phyloP scores from a whole-genome alignment of 2,888 invertebrate species.

The Drosophila nigricruria region DNA sequence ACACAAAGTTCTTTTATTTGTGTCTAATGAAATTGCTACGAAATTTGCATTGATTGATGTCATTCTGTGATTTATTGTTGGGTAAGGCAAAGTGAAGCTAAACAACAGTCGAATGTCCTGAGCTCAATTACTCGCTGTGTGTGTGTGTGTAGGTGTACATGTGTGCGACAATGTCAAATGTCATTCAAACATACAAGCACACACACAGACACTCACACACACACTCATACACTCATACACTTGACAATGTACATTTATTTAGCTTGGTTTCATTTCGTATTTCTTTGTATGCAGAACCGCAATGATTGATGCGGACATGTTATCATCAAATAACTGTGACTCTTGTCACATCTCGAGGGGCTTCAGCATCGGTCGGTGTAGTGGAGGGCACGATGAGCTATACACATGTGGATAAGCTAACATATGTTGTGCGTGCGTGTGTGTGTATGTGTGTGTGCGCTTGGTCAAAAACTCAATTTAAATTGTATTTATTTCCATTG shows the following conservation, averaged over 20 bases:
- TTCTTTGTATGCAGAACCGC: constrained; percentile 67
- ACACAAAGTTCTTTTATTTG: constrained; percentile 17
- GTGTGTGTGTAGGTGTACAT: constrained; percentile 9
- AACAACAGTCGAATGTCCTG: constrained; percentile 44
- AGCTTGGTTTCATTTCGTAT: constrained; percentile 63
- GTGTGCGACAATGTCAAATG: constrained; percentile 49
- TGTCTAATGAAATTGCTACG: constrained; percentile 48
- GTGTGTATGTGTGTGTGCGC: constrained; percentile 10
- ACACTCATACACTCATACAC: constrained; percentile 13
- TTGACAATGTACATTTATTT: constrained; percentile 69
- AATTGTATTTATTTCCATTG: constrained; percentile 71
- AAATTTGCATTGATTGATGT: constrained; percentile 78
- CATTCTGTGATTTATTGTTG: constrained; percentile 72
- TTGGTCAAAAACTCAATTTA: constrained; percentile 77
- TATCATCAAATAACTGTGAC: constrained; percentile 76
- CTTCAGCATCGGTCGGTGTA: neutral
- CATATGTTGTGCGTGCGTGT: constrained; percentile 17
- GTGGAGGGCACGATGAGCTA: neutral
- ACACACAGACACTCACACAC: constrained; percentile 18
- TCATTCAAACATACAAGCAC: constrained; percentile 15
- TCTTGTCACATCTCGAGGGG: constrained; percentile 38
- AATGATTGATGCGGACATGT: constrained; percentile 77
- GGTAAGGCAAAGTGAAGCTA: constrained; percentile 48
- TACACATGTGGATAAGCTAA: constrained; percentile 20
- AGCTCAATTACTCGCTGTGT: constrained; percentile 57